Conservation (phyloP, 2,113 vertebrate species). For the Geococcyx californianus region DNA sequence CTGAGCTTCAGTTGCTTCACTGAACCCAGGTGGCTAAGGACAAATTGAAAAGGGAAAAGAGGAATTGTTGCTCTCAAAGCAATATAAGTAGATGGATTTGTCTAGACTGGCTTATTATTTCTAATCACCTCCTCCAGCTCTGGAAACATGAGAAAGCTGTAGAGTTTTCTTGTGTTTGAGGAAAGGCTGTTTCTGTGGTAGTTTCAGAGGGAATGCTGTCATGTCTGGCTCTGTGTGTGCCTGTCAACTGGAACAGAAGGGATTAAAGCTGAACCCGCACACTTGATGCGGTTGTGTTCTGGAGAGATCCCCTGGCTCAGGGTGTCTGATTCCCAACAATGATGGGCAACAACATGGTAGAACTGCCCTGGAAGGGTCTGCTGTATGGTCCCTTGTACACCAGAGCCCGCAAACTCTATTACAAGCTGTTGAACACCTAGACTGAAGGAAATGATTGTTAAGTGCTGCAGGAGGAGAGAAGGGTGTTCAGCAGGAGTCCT, state of each 20-base stretch:
- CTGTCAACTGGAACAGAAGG: not conserved
- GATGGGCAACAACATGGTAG: fast-evolving
- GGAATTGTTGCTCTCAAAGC: not conserved
- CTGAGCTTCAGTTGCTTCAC: not conserved
- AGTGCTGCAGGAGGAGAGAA: not conserved
- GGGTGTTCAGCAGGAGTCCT: too few species aligned
- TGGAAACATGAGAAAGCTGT: not conserved
- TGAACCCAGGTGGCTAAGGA: not conserved
- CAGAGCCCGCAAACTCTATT: not conserved
- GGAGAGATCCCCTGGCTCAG: not conserved
- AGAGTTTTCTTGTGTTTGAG: not conserved
- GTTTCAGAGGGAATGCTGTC: not conserved
- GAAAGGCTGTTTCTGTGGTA: not conserved
- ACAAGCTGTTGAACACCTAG: not conserved
- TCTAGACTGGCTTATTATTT: not conserved
- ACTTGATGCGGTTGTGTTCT: not conserved
- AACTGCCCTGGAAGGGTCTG: not conserved
- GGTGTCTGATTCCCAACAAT: not conserved
- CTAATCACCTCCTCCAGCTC: not conserved
- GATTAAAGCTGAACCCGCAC: not conserved
- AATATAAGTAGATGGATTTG: not conserved
- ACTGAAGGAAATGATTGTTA: not conserved
- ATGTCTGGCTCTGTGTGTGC: not conserved
- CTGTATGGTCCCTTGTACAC: not conserved
- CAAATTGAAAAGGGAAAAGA: not conserved